These are phyloP conservation scores for Synergus japonicus DNA, from an alignment of 2,888 invertebrate genomes.

Conservation along the genomic window DNA sequence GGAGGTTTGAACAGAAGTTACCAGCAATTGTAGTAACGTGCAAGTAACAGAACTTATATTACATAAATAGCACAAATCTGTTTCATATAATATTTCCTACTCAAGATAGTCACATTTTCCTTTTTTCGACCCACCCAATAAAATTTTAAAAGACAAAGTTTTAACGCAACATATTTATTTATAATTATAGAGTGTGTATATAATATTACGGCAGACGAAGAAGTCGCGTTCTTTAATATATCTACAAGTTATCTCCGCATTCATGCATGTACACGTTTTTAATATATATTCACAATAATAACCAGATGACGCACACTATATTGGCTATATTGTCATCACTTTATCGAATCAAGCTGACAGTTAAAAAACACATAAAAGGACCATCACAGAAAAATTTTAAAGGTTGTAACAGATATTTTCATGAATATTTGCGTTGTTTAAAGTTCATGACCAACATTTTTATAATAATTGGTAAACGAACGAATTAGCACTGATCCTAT, in stretches of 20 bases:
- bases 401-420: background rate
- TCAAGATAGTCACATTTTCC: too few species aligned
- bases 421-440: background rate
- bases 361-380: background rate
- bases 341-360: slow-evolving; percentile 12
- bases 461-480: background rate
- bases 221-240: slow-evolving; percentile 56
- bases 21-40: too few species aligned
- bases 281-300: slow-evolving; percentile 66
- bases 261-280: slow-evolving; percentile 60
- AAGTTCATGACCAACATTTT: too few species aligned
- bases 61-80: too few species aligned
- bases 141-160: background rate
- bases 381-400: background rate
- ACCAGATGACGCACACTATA: slow-evolving; percentile 44
- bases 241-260: slow-evolving; percentile 64
- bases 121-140: too few species aligned
- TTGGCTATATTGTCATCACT: slow-evolving; percentile 38
- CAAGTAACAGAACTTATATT: too few species aligned
- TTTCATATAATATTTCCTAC: too few species aligned
- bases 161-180: slow-evolving; percentile 42
- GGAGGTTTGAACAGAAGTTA: too few species aligned
- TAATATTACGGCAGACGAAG: background rate
- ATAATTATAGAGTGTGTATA: slow-evolving; percentile 28
- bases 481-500: background rate